Base-by-base conservation (phyloP, 2,113 vertebrate species). In the Lasiurus cinereus region DNA sequence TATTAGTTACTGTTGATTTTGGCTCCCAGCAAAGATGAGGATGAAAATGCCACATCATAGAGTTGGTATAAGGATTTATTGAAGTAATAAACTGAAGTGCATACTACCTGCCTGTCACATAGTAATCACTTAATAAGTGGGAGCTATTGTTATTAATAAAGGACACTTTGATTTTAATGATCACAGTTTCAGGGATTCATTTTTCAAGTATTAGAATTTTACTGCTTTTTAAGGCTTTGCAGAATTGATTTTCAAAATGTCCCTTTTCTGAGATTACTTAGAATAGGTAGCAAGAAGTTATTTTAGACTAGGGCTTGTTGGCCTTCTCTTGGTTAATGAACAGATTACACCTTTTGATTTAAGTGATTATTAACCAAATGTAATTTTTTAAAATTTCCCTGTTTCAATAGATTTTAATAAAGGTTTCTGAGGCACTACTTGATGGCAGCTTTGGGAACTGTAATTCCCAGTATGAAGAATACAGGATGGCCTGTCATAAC, bases 401-500 rank as follows among this genome's bases (percentile, higher is more conserved):
- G 15, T 96, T 93, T 97, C 39, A 92, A 72, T 59, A 98, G 98
- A 98, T 97, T 22, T 96, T 98, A 94, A 97, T 97, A 59, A 98
- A 98, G 85, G 98, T 98, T 95, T 98, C 98, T 27, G 98, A 98
- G 89, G 98, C 98, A 0, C 95, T 98, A 66, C 97, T 98, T 62
- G 98, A 98, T 43, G 98, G 98, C 80, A 98, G 98, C 92, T 98
- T 98, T 87, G 98, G 98, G 74, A 98, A 92, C 79, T 98, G 98
- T 94, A 96, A 93, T 8, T 62, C 95, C 88, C 98, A 98, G 0
- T 98, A 97, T 89, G 98, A 98, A 91, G 98, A 98, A 69, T 98
- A 98, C 67, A 98, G 98, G 96, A 96, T 94, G 83, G 97, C 98
- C 2, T 98, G 98, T 96, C 98, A 98, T 91, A 98, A 97, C 97